Percentiles rank a stretch among this genome's conserved stretches.
Conservation (phyloP, 2,797 vertebrate species). For the Hafferia zeledoni region DNA sequence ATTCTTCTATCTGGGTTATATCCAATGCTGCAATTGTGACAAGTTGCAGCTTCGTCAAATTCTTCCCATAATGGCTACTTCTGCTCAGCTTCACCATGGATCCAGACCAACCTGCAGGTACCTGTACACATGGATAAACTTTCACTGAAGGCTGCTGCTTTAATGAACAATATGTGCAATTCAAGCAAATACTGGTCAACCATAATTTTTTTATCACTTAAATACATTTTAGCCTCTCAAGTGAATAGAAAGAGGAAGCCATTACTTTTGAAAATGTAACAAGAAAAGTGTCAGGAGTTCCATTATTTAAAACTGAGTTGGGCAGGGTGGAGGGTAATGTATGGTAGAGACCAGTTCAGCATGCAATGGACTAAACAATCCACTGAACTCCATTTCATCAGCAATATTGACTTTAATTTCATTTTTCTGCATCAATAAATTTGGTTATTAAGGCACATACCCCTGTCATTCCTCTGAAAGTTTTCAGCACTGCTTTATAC, state of each 20-base stretch:
- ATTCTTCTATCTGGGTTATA: background rate
- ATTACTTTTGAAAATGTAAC: slow-evolving; percentile 12
- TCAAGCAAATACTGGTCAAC: background rate
- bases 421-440: slow-evolving; percentile 20
- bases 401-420: background rate
- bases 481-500: background rate
- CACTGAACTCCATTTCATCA: slow-evolving; percentile 35
- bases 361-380: background rate
- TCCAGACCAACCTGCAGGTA: background rate
- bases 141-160: background rate
- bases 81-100: background rate
- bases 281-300: slow-evolving; percentile 11
- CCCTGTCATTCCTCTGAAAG: background rate
- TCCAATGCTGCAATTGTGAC: background rate
- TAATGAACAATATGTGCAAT: background rate
- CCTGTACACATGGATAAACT: background rate
- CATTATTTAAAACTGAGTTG: slow-evolving; percentile 20
- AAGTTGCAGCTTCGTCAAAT: background rate
- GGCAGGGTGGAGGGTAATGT: background rate
- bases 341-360: background rate
- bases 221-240: background rate
- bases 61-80: background rate
- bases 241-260: slow-evolving; percentile 2
- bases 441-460: background rate
- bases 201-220: background rate